Conservation (phyloP, 2,113 vertebrate genomes). For the Capreolus pygargus region DNA sequence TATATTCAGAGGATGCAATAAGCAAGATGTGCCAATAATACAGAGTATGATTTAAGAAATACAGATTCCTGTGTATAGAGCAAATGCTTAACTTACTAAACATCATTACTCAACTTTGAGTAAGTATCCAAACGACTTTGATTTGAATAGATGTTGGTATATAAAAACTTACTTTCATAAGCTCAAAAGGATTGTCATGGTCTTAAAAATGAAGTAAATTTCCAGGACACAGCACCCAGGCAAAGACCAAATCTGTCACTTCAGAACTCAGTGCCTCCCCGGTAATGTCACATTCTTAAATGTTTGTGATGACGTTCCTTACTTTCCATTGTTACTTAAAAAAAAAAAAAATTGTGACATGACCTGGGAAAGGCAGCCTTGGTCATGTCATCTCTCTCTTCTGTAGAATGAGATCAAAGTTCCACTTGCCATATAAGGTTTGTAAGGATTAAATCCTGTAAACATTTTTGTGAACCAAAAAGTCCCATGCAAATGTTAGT, state of each 20-base stretch:
- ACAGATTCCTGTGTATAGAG: neutral
- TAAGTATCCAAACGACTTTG: neutral
- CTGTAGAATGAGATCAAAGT: neutral
- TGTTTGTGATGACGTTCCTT: neutral
- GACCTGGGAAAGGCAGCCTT: neutral
- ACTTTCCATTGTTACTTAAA: neutral
- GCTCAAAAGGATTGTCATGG: neutral
- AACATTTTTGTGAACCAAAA: neutral
- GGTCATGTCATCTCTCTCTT: neutral
- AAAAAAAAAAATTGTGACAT: neutral
- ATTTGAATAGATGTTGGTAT: neutral
- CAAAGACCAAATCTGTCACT: neutral
- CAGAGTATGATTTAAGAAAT: neutral
- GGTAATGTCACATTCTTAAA: neutral
- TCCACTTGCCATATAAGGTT: neutral
- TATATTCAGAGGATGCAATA: neutral
- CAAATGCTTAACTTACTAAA: neutral
- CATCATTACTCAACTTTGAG: neutral
- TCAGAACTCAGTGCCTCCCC: neutral
- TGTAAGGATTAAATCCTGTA: neutral
- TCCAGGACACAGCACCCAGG: neutral
- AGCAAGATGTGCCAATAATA: neutral
- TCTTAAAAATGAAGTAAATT: neutral
- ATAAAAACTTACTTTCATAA: constrained; percentile 6
- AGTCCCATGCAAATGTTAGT: neutral